These are phyloP conservation scores for Teleopsis dalmanni DNA, from an alignment of 1,140 invertebrate genomes.

Conservation along the genomic window DNA sequence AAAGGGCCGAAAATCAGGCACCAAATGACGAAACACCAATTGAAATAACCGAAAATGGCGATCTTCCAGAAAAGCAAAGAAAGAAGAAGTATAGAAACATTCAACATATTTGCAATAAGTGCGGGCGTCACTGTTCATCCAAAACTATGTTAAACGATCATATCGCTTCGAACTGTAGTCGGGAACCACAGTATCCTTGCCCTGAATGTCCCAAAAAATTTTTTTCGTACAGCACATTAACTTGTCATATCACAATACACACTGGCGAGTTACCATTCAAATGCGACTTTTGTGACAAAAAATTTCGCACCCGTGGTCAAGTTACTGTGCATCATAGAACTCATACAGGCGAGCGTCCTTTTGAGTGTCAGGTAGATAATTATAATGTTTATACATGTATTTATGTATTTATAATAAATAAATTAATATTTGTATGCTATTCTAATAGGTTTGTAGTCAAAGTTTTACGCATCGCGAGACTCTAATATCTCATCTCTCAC, in stretches of 20 bases:
- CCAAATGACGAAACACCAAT: too few relatives aligned
- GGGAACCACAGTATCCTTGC: conserved; percentile 10
- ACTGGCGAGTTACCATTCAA: conserved; percentile 35
- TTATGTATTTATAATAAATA: neutral
- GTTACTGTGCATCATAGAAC: conserved; percentile 68
- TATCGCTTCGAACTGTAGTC: conserved; percentile 8
- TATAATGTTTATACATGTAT: neutral
- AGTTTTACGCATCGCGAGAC: conserved; percentile 39
- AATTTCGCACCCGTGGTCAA: conserved; percentile 35
- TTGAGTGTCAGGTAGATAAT: conserved; percentile 63
- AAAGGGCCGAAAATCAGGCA: too few relatives aligned
- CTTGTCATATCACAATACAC: conserved; percentile 33
- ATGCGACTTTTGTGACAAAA: conserved; percentile 35
- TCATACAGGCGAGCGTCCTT: conserved; percentile 79
- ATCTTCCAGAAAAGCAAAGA: too few relatives aligned
- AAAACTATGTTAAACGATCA: conserved; percentile 8
- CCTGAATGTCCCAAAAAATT: conserved; percentile 26
- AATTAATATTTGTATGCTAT: neutral
- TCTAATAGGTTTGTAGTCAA: conserved; percentile 27
- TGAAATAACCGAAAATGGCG: too few relatives aligned
- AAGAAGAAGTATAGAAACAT: too few relatives aligned
- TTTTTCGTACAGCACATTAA: conserved; percentile 26
- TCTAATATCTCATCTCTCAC: conserved; percentile 36
- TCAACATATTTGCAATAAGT: conserved; percentile 10
- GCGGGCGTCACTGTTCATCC: conserved; percentile 9